Evolutionary conservation across 2,113 vertebrate genomes (phyloP).

Genomic region (Drymodes brunneopygia): DNA sequence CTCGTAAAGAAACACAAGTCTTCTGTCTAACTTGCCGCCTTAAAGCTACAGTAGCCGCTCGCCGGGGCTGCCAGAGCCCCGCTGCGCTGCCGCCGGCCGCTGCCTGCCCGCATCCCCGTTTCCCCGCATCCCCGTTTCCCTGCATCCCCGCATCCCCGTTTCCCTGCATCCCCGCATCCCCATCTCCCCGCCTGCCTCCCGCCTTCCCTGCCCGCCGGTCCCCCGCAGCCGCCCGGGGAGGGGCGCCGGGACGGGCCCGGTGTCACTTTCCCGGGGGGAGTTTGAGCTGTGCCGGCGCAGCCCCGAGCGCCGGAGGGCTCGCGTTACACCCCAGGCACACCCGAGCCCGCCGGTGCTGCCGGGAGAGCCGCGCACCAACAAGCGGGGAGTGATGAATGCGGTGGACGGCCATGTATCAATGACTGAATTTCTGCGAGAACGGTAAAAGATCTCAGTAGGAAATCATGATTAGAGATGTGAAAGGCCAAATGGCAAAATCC

Average conservation of each 20-base stretch:
- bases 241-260: neutral
- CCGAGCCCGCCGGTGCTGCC: neutral
- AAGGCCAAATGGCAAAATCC: conserved; percentile 63
- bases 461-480: conserved; percentile 13
- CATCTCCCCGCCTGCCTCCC: neutral
- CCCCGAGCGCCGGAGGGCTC: neutral
- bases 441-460: conserved; percentile 13
- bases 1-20: conserved; percentile 62
- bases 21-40: conserved; percentile 62
- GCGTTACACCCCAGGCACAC: neutral
- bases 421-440: neutral
- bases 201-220: neutral
- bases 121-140: neutral
- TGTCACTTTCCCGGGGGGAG: neutral
- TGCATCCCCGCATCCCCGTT: neutral
- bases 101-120: neutral
- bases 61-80: neutral
- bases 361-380: neutral
- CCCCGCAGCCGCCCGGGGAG: neutral
- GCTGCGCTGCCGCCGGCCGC: neutral
- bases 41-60: conserved; percentile 61
- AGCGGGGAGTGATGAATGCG: neutral
- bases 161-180: neutral
- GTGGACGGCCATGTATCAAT: neutral
- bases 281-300: accelerated